Evolutionary conservation across 2,888 invertebrate genomes (phyloP).

Genomic region (Cylindroiulus punctatus): DNA sequence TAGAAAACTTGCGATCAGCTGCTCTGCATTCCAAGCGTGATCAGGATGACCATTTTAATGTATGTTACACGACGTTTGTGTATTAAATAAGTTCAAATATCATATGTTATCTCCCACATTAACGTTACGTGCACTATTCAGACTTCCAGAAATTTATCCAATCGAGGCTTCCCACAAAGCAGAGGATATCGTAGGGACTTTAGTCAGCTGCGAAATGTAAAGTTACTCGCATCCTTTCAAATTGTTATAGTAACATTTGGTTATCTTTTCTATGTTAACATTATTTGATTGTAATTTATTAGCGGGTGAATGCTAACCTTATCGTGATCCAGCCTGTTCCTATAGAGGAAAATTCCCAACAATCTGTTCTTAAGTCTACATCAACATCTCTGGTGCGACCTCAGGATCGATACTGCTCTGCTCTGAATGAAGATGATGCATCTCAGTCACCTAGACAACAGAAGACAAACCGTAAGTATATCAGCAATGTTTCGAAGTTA

Average conservation of each 20-base stretch:
- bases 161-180: background rate
- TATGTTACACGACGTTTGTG: constrained; percentile 4
- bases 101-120: background rate
- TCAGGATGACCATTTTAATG: background rate
- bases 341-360: background rate
- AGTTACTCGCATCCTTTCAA: background rate
- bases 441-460: constrained; percentile 30
- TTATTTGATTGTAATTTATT: too few relatives aligned
- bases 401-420: constrained; percentile 17
- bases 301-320: constrained; percentile 28
- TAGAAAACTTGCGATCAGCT: constrained; percentile 56
- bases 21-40: constrained; percentile 53
- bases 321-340: constrained; percentile 52
- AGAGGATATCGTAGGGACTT: constrained; percentile 15
- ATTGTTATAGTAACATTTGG: background rate
- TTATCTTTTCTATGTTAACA: background rate
- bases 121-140: background rate
- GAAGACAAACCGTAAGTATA: constrained; percentile 52
- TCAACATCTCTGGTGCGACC: constrained; percentile 12
- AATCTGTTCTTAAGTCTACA: background rate
- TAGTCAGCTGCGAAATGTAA: background rate
- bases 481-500: background rate
- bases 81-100: background rate
- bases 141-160: constrained; percentile 37
- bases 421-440: constrained; percentile 35